Evolutionary conservation across 1,140 invertebrate species (phyloP).

Genomic region (Mizuhopecten yessoensis): DNA sequence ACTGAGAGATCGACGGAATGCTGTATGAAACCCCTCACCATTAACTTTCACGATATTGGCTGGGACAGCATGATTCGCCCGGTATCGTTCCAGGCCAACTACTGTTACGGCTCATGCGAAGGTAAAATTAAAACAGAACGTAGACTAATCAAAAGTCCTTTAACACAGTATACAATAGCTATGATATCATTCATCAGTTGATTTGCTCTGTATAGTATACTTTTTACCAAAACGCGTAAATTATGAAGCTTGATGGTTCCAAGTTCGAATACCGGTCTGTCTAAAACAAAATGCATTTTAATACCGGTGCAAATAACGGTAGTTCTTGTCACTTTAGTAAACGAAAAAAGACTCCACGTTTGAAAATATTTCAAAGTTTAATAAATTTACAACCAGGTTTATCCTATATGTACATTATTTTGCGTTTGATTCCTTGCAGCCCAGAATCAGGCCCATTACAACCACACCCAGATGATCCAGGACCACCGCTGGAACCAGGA

Average conservation of each 20-base stretch:
- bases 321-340: not conserved
- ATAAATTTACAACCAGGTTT: no score
- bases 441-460: constrained; percentile 55
- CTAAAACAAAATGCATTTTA: constrained; percentile 5
- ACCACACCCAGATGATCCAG: constrained; percentile 68
- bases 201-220: no score
- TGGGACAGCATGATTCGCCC: constrained; percentile 98
- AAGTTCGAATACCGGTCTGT: no score
- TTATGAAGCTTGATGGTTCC: no score
- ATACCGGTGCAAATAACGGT: not conserved
- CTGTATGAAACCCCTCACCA: constrained; percentile 95
- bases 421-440: no score
- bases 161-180: no score
- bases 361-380: no score
- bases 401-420: no score
- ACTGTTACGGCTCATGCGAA: constrained; percentile 93
- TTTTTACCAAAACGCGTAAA: no score
- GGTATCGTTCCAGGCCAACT: constrained; percentile 94
- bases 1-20: constrained; percentile 59
- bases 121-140: constrained; percentile 53
- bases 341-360: no score
- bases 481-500: constrained; percentile 52
- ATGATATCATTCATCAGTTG: no score
- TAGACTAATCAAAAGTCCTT: not conserved
- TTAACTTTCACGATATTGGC: constrained; percentile 94